Evolutionary conservation across 2,888 invertebrate species (phyloP), one percentile per base, ranked within the genome.

Genomic region (Dryocosmus kuriphilus): DNA sequence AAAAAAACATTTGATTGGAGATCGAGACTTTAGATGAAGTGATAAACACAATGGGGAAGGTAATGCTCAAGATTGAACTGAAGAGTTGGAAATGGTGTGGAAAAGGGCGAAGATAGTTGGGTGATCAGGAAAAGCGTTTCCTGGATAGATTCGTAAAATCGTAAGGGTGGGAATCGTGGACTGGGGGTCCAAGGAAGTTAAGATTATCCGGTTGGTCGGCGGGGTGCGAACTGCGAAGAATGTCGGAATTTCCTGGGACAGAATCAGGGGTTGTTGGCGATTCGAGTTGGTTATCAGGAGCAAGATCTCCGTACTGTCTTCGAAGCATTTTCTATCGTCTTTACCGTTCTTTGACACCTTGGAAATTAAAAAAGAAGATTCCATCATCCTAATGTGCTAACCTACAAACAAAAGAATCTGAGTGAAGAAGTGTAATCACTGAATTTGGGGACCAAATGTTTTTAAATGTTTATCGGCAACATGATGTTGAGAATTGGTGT

Each of bases 161-260:
- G 57, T 27, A 60, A 60, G 67, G 71, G 71, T 19, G 65, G 65
- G 62, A 75, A 77, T 79, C 62, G 80, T 75, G 38, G 41, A 67
- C 19, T 65, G 46, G 67, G n/a, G 51, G 79, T 35, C 79, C 75
- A 76, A 71, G 65, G 82, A 80, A 79, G 80, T 83, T 73, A 80
- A 77, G 79, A 81, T 83, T 80, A 81, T 81, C 79, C 79, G 81
- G 77, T 63, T 78, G 79, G 76, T 79, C 80, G 75, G 79, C 77
- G 80, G 80, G 82, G 81, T 11, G 16, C 32, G 16, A 41, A n/a
- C n/a, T 76, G 77, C 80, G 76, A 81, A 79, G 80, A 83, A 80
- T 78, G 80, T 77, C 75, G 76, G 79, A 75, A 77, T 82, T 81
- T 82, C 77, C 80, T 67, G 78, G 76, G 80, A 82, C 82, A 81